Conservation (phyloP, 2,797 vertebrate species). For the Hippocampus kuda region DNA sequence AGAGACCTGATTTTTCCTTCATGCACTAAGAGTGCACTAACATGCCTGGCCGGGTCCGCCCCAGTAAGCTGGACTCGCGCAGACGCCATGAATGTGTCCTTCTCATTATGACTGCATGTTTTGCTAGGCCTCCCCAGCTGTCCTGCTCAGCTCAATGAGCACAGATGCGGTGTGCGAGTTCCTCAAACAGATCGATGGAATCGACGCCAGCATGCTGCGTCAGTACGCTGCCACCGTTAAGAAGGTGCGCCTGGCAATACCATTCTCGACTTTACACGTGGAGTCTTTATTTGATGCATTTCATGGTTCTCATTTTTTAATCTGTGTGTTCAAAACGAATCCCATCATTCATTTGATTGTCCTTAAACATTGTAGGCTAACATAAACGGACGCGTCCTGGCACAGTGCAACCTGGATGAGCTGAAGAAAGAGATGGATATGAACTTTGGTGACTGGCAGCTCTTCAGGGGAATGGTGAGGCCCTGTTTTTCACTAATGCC, state of each 20-base stretch:
- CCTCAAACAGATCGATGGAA: conserved; percentile 79
- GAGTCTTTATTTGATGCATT: background rate
- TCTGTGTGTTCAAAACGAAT: background rate
- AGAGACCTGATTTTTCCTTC: conserved; percentile 9
- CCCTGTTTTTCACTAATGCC: background rate
- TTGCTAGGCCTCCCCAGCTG: conserved; percentile 38
- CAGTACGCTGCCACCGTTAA: conserved; percentile 82
- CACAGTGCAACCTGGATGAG: conserved; percentile 91
- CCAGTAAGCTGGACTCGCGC: conserved; percentile 19
- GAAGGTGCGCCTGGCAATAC: conserved; percentile 69
- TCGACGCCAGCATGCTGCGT: conserved; percentile 79
- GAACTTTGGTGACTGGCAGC: conserved; percentile 99
- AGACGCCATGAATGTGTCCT: conserved; percentile 7
- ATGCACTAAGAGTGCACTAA: conserved; percentile 1
- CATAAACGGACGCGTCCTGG: conserved; percentile 89
- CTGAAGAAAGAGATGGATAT: conserved; percentile 97
- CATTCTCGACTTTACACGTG: background rate
- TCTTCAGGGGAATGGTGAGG: conserved; percentile 88
- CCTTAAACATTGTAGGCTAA: conserved; percentile 73
- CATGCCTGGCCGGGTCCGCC: conserved; percentile 26
- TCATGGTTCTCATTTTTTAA: background rate
- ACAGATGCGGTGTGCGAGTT: conserved; percentile 84
- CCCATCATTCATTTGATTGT: background rate
- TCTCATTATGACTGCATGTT: conserved; percentile 17
- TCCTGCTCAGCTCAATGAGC: conserved; percentile 76